A percentile compares a stretch with the other conserved stretches of the same genome.
Conservation (phyloP, 2,888 invertebrate genomes). For the Nemurella pictetii region DNA sequence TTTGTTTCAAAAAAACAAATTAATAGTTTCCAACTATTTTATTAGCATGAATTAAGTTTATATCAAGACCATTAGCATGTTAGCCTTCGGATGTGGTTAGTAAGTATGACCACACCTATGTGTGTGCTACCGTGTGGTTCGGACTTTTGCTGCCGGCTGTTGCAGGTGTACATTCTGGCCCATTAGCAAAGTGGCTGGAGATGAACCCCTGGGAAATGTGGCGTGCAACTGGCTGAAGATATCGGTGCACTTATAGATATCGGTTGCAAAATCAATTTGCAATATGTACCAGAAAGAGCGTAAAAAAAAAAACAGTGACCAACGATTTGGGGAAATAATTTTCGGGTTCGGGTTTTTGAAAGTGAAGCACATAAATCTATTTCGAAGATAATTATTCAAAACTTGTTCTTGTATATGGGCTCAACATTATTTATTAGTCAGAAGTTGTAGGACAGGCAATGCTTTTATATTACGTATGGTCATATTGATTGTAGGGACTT, state of each 20-base stretch:
- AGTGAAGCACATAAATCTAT: neutral
- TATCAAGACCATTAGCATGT: conserved; percentile 21
- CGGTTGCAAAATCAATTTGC: neutral
- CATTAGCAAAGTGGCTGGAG: neutral
- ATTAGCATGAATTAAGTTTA: conserved; percentile 30
- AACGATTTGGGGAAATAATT: neutral
- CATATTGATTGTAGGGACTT: neutral
- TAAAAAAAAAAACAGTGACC: neutral
- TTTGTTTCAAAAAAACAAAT: neutral
- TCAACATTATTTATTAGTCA: neutral
- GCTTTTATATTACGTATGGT: neutral
- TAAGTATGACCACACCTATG: conserved; percentile 14
- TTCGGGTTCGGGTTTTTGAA: neutral
- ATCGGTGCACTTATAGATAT: too few relatives aligned
- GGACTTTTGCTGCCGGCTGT: too few relatives aligned
- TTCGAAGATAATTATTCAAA: neutral
- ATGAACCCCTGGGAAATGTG: neutral
- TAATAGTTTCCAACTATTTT: conserved; percentile 23
- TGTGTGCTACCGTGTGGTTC: neutral
- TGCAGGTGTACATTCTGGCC: neutral
- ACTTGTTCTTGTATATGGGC: neutral
- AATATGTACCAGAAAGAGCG: neutral
- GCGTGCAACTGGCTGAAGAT: too few relatives aligned
- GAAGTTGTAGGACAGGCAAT: neutral
- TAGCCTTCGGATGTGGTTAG: conserved; percentile 8